Base-by-base conservation (phyloP, 1,140 invertebrate genomes). In the Drosophila yakuba region DNA sequence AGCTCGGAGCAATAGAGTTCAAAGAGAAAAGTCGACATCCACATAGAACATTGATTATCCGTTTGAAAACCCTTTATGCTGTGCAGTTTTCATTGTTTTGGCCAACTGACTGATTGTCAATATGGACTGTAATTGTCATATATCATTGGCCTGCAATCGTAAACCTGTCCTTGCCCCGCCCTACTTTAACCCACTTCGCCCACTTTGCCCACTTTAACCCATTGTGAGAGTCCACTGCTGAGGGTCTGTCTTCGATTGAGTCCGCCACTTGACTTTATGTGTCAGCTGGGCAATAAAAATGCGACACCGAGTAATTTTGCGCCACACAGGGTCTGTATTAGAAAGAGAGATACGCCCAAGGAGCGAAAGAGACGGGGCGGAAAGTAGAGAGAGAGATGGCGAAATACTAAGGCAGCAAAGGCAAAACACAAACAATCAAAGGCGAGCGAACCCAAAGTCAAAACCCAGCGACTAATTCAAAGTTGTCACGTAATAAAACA, bases 401-500 rank as follows among this genome's bases (percentile, higher is more conserved):
- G 28, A 36, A 12, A 39, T 17, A n/a, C 54, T 28, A 17, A 17
- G 39, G 61, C 62, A 68, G 45, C 61, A 80, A 80, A 80, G 57
- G 61, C 55, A 82, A 85, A 74, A 63, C 58, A 67, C 85, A 75
- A 73, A 61, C 56, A 73, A 44, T 71, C 51, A 51, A 58, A 71
- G 50, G 4, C 59, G 60, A 62, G 59, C 35, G 44, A 66, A 15
- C 39, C 44, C 45, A 36, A 47, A 68, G 50, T 50, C 62, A 55
- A 69, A 69, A 48, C 7, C 51, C 51, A 50, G 8, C 82, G 79
- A 83, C 84, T 88, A 89, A 86, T 79, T 83, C 66, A 88, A 79
- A 76, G 83, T 88, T 86, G 83, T 86, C 83, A 86, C 83, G 83
- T 86, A 86, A 86, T 86, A 86, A 86, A 86, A 78, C 62, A 88